Base-by-base conservation (phyloP, 2,888 invertebrate genomes). In the Caenorhabditis sulstoni region DNA sequence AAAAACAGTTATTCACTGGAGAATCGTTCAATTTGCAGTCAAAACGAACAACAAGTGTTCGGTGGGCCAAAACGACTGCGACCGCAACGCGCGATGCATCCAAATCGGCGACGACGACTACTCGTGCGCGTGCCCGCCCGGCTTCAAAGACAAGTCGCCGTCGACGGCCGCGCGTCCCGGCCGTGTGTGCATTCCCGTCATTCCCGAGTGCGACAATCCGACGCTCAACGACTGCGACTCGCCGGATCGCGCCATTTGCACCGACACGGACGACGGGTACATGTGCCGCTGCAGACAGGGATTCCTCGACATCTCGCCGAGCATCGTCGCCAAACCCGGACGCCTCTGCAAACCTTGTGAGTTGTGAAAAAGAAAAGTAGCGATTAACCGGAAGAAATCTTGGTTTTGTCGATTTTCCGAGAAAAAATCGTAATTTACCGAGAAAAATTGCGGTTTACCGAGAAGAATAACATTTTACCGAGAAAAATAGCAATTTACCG, bases 261-360 rank as follows among this genome's bases (percentile, higher is more conserved):
- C 87, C 0, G 90, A 90, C 64, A 83, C 86, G 20, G 87, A 87
- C 45, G 90, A 88, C 22, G 89, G 89, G 14, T 89, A 88, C 79
- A 79, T 81, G 73, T 89, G 89, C 64, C 66, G 79, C 50, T 89
- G 88, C 67, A 79, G 84, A 16, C 77, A 78, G 62, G 88, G 87
- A 39, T 90, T 86, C 82, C 74, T 90, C 39, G 90, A 90, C 70
- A 90, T 90, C 50, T 90, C 90, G 7, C 89, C 88, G 7, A 85
- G 82, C 74, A 84, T 86, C 47, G 47, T 64, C 0, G 64, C 57
- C 9, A 87, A 87, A 64, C 90, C 90, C 1, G 90, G 90, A 12
- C 71, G 90, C 44, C 81, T 90, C 18, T 90, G 90, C 86, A 88
- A 90, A 65, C 81, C 82, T 64, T 64, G 88, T 89, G 52, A 76